These are phyloP conservation scores for Galerucella pusilla DNA, from an alignment of 2,888 invertebrate species.

Conservation along the genomic window DNA sequence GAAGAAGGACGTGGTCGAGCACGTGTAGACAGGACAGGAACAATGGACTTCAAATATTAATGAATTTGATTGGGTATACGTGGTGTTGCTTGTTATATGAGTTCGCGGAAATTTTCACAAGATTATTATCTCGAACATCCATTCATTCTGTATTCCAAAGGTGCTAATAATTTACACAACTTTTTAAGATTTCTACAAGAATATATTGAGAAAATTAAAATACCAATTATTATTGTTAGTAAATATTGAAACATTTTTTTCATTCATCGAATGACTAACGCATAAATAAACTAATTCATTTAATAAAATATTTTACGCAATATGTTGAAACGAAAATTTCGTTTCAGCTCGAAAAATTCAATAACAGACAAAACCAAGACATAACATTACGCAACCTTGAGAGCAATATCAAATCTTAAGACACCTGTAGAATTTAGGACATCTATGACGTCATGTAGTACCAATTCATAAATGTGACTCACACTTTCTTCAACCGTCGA, in stretches of 20 bases:
- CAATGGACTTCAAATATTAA: constrained; percentile 54
- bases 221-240: background rate
- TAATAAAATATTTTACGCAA: constrained; percentile 4
- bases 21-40: constrained; percentile 54
- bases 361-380: constrained; percentile 15
- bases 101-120: constrained; percentile 45
- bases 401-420: constrained; percentile 24
- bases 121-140: constrained; percentile 39
- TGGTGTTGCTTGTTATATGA: constrained; percentile 40
- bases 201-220: too few species aligned
- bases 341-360: background rate
- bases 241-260: background rate
- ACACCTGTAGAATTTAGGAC: constrained; percentile 32
- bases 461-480: constrained; percentile 32
- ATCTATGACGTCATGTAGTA: constrained; percentile 19
- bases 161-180: constrained; percentile 31
- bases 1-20: constrained; percentile 49
- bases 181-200: constrained; percentile 24
- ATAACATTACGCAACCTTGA: constrained; percentile 29
- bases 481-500: constrained; percentile 23
- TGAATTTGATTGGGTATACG: constrained; percentile 49
- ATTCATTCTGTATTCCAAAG: constrained; percentile 38
- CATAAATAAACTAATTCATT: background rate
- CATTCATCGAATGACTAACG: background rate
- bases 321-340: background rate